phyloP scores from a whole-genome alignment of 2,888 invertebrate genomes.

The Ectobius pallidus region DNA sequence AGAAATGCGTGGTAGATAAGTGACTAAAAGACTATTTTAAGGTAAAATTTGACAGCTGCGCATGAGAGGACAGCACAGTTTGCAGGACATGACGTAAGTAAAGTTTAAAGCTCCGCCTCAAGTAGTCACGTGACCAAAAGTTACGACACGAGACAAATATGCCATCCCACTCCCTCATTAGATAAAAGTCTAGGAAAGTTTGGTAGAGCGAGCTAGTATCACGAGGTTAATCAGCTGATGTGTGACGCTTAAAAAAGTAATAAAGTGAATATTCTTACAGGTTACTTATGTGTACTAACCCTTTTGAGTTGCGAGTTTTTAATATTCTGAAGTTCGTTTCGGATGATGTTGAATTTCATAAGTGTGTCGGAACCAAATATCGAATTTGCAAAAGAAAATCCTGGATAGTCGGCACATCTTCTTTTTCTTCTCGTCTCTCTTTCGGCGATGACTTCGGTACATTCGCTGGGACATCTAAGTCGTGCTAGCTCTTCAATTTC shows the following conservation, averaged over 20 bases:
- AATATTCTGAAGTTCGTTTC: conserved; percentile 97
- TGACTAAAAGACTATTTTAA: no score
- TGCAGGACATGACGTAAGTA: conserved; percentile 19
- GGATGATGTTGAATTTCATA: conserved; percentile 97
- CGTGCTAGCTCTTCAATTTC: conserved; percentile 82
- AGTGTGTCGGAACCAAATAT: conserved; percentile 95
- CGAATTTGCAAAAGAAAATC: conserved; percentile 87
- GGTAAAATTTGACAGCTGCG: no score
- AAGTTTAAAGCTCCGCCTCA: conserved; percentile 11
- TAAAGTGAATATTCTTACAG: not conserved
- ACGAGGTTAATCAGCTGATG: conserved; percentile 35
- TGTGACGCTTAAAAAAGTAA: conserved; percentile 12
- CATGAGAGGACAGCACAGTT: no score
- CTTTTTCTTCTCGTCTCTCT: conserved; percentile 76
- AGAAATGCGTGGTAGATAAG: no score
- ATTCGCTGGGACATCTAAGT: conserved; percentile 86
- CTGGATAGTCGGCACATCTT: conserved; percentile 91
- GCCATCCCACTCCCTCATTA: not conserved
- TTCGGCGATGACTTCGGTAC: conserved; percentile 87
- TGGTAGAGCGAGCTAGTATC: not conserved
- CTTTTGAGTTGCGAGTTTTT: conserved; percentile 94
- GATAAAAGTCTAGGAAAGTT: not conserved
- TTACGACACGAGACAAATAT: conserved; percentile 15
- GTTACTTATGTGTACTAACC: conserved; percentile 69
- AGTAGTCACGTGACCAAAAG: conserved; percentile 25